These are phyloP conservation scores for Cotesia chilonis DNA, from an alignment of 1,140 invertebrate species.

Conservation along the genomic window DNA sequence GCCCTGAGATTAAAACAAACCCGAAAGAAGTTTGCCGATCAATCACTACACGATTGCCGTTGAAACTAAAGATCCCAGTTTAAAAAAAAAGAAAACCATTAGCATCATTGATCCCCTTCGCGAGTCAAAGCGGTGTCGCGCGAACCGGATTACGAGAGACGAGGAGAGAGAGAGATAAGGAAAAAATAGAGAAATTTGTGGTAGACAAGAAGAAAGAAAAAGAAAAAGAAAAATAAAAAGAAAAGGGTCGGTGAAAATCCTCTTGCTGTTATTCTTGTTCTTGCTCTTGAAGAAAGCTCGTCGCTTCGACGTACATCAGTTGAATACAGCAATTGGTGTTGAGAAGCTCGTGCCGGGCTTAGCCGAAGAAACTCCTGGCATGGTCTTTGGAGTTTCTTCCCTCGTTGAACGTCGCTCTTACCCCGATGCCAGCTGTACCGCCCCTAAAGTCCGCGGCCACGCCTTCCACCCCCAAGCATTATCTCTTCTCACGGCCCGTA, in stretches of 20 bases:
- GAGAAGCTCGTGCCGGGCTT: conserved; percentile 7
- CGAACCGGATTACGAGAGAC: conserved; percentile 2
- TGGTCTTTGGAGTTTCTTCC: conserved; percentile 19
- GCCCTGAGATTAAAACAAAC: no score
- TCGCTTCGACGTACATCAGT: conserved; percentile 21
- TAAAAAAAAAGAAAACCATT: neutral
- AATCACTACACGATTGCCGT: conserved; percentile 7
- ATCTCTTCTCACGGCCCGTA: conserved; percentile 58
- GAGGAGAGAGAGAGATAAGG: no score
- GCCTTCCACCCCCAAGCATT: conserved; percentile 44
- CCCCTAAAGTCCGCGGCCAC: conserved; percentile 51
- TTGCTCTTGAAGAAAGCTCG: conserved; percentile 16
- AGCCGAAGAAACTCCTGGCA: conserved; percentile 8
- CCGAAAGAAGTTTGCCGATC: no score
- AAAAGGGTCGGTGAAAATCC: conserved; percentile 4
- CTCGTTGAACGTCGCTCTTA: conserved; percentile 26
- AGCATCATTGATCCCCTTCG: conserved; percentile 20
- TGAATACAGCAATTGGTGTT: conserved; percentile 19
- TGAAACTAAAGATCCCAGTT: neutral
- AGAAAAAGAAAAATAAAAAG: conserved; percentile 4
- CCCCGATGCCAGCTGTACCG: conserved; percentile 36
- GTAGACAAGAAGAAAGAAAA: conserved; percentile 10
- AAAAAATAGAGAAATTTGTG: no score
- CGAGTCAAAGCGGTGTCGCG: conserved; percentile 10
- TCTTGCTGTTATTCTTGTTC: neutral